Evolutionary conservation across 2,888 invertebrate species (phyloP).

Genomic region (Drosophila lutescens): DNA sequence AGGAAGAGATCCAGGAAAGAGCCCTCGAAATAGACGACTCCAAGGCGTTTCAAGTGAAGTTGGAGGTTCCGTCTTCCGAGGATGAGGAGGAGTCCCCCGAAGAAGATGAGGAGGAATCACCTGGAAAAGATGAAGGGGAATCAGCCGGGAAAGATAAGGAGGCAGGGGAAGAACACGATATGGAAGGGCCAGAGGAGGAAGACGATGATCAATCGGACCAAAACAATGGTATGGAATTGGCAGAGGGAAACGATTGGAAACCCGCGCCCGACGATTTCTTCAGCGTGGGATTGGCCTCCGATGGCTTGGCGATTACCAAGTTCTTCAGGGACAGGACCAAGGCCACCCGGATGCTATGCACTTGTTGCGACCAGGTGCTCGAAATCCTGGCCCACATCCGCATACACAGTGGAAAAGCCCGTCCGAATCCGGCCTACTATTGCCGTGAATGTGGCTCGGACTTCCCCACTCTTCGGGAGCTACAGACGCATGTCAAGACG

Average conservation of each 20-base stretch:
- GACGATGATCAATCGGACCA: background rate
- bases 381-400: slow-evolving; percentile 9
- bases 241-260: background rate
- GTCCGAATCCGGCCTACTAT: slow-evolving; percentile 4
- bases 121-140: background rate
- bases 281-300: slow-evolving; percentile 8
- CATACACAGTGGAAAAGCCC: slow-evolving; percentile 1
- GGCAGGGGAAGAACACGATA: too few relatives aligned
- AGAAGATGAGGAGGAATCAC: background rate
- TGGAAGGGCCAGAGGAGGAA: background rate
- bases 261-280: slow-evolving; percentile 13
- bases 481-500: background rate
- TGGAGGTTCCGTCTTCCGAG: background rate
- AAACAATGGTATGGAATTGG: background rate
- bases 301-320: slow-evolving; percentile 18
- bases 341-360: slow-evolving; percentile 8
- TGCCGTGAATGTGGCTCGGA: slow-evolving; percentile 11
- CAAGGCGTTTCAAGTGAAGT: slow-evolving; percentile 5
- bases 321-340: slow-evolving; percentile 19
- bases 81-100: background rate
- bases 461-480: background rate
- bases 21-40: slow-evolving; percentile 32
- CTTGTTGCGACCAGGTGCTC: slow-evolving; percentile 13
- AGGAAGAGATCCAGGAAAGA: slow-evolving; percentile 6
- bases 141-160: background rate